phyloP scores from a whole-genome alignment of 2,888 invertebrate species.

The Hypolimnas misippus region DNA sequence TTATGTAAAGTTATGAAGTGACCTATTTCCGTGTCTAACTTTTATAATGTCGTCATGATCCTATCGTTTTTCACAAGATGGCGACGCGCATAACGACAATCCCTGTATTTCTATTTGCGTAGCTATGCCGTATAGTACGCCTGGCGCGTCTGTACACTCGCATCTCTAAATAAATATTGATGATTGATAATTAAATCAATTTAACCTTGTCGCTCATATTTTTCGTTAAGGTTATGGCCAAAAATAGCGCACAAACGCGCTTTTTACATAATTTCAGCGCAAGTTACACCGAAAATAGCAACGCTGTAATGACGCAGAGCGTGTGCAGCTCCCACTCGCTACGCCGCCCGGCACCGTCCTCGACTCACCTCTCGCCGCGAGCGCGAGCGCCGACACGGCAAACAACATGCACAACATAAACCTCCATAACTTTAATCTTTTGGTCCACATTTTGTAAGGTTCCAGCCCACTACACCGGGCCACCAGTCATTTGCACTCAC shows the following conservation, averaged over 20 bases:
- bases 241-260: slow-evolving; percentile 81
- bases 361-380: slow-evolving; percentile 78
- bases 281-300: slow-evolving; percentile 82
- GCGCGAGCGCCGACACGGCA: slow-evolving; percentile 72
- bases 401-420: slow-evolving; percentile 78
- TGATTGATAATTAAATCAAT: slow-evolving; percentile 33
- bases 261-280: slow-evolving; percentile 85
- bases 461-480: slow-evolving; percentile 75
- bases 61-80: slow-evolving; percentile 85
- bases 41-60: slow-evolving; percentile 77
- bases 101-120: slow-evolving; percentile 84
- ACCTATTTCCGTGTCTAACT: slow-evolving; percentile 69
- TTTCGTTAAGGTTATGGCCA: slow-evolving; percentile 77
- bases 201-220: slow-evolving; percentile 68
- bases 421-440: slow-evolving; percentile 80
- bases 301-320: slow-evolving; percentile 73
- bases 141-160: slow-evolving; percentile 43
- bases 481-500: slow-evolving; percentile 82
- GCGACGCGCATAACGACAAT: slow-evolving; percentile 81
- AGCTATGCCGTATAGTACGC: slow-evolving; percentile 67
- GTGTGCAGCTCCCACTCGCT: slow-evolving; percentile 55
- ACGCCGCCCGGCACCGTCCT: slow-evolving; percentile 32
- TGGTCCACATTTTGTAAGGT: slow-evolving; percentile 80
- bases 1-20: slow-evolving; percentile 51
- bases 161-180: slow-evolving; percentile 41